These are phyloP conservation scores for Caradrina clavipalpis DNA, from an alignment of 2,888 invertebrate genomes.

Conservation along the genomic window DNA sequence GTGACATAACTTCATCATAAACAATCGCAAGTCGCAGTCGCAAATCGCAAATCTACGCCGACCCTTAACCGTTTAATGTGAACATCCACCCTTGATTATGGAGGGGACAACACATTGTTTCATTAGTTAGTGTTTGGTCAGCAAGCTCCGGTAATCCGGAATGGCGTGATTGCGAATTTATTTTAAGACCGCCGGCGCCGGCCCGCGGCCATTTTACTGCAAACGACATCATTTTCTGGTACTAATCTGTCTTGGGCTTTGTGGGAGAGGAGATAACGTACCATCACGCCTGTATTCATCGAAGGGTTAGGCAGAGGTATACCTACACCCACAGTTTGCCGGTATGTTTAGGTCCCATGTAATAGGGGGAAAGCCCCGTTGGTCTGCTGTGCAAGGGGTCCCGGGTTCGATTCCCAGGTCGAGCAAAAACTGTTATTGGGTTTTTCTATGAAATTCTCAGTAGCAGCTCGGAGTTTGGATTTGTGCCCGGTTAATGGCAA, in stretches of 20 bases:
- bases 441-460: too few relatives aligned
- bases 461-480: too few relatives aligned
- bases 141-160: conserved; percentile 66
- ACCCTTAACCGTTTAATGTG: conserved; percentile 70
- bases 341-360: too few relatives aligned
- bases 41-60: conserved; percentile 34
- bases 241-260: conserved; percentile 15
- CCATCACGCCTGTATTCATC: too few relatives aligned
- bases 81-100: conserved; percentile 74
- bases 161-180: conserved; percentile 60
- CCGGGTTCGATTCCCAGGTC: too few relatives aligned
- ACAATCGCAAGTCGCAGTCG: conserved; percentile 26
- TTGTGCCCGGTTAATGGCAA: too few relatives aligned
- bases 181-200: conserved; percentile 49
- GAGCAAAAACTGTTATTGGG: too few relatives aligned
- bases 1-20: background rate
- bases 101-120: conserved; percentile 76
- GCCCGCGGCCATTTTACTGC: background rate
- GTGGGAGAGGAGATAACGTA: background rate
- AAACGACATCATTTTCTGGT: conserved; percentile 12
- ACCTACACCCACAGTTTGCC: too few relatives aligned
- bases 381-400: too few relatives aligned
- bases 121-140: conserved; percentile 80
- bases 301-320: too few relatives aligned
- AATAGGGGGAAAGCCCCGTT: too few relatives aligned